Evolutionary conservation across 2,113 vertebrate genomes (phyloP).

Genomic region (Mola mola): DNA sequence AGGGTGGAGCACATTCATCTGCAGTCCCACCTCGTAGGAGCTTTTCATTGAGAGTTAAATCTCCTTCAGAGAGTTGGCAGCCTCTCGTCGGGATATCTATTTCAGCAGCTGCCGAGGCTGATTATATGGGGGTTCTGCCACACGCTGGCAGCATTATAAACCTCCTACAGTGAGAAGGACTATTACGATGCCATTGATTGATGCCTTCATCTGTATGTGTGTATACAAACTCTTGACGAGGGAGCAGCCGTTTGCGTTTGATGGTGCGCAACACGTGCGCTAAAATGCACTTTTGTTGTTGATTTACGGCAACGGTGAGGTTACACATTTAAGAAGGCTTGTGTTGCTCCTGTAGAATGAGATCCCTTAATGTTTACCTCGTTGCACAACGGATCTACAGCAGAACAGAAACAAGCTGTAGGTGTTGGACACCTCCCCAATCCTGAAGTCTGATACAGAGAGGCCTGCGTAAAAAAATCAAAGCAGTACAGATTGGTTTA

Average conservation of each 20-base stretch:
- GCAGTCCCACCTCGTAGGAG: background rate
- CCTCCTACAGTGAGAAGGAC: conserved; percentile 56
- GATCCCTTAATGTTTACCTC: conserved; percentile 28
- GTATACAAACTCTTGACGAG: conserved; percentile 23
- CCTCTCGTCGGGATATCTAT: conserved; percentile 70
- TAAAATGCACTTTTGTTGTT: conserved; percentile 3
- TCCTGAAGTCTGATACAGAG: conserved; percentile 20
- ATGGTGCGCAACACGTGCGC: conserved; percentile 48
- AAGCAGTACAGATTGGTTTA: conserved; percentile 48
- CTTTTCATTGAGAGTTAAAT: conserved; percentile 76
- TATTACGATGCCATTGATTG: conserved; percentile 72
- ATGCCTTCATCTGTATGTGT: conserved; percentile 68
- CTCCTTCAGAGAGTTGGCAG: conserved; percentile 72
- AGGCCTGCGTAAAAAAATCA: conserved; percentile 25
- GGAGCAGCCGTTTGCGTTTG: conserved; percentile 29
- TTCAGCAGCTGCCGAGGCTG: conserved; percentile 71
- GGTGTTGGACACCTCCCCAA: conserved; percentile 31
- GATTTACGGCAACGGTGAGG: background rate
- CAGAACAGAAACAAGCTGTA: conserved; percentile 34
- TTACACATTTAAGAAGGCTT: conserved; percentile 7
- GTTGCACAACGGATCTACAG: background rate
- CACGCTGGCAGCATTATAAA: conserved; percentile 64
- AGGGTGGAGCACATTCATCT: conserved; percentile 60
- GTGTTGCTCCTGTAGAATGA: background rate
- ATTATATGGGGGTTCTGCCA: conserved; percentile 70